A percentile compares a stretch with the other conserved stretches of the same genome.
These are phyloP conservation scores for Sciurus niger DNA, from an alignment of 2,113 vertebrate genomes.

Conservation along the genomic window DNA sequence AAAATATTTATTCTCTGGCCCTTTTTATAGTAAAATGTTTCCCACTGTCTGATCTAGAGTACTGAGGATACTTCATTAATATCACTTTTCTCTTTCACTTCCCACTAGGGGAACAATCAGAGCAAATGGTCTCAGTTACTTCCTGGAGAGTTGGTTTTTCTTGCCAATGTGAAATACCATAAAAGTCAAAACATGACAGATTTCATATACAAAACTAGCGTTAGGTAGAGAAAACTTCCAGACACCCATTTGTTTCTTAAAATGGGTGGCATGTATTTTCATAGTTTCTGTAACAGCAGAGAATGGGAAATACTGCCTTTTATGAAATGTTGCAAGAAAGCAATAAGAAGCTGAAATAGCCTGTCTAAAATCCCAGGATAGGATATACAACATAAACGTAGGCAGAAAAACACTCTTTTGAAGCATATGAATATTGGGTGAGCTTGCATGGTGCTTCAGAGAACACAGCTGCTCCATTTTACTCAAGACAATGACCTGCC, in stretches of 20 bases:
- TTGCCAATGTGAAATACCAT: not conserved
- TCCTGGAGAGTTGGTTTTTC: not conserved
- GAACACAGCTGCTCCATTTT: not conserved
- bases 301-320: conserved; percentile 50
- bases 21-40: conserved; percentile 29
- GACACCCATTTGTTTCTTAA: conserved; percentile 34
- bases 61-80: not conserved
- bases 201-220: not conserved
- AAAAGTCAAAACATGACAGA: conserved; percentile 45
- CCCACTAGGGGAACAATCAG: not conserved
- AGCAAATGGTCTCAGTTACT: not conserved
- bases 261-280: not conserved
- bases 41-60: not conserved
- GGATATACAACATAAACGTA: not conserved
- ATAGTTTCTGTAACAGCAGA: not conserved
- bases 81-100: not conserved
- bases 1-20: not conserved
- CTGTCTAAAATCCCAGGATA: not conserved
- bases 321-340: not conserved
- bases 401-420: not conserved
- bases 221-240: not conserved
- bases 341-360: not conserved
- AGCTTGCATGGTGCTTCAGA: not conserved
- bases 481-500: not conserved
- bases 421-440: not conserved